Percentiles rank a stretch among this genome's conserved stretches.
Evolutionary conservation across 2,113 vertebrate genomes (phyloP).

Genomic region (Rhinolophus sinicus): DNA sequence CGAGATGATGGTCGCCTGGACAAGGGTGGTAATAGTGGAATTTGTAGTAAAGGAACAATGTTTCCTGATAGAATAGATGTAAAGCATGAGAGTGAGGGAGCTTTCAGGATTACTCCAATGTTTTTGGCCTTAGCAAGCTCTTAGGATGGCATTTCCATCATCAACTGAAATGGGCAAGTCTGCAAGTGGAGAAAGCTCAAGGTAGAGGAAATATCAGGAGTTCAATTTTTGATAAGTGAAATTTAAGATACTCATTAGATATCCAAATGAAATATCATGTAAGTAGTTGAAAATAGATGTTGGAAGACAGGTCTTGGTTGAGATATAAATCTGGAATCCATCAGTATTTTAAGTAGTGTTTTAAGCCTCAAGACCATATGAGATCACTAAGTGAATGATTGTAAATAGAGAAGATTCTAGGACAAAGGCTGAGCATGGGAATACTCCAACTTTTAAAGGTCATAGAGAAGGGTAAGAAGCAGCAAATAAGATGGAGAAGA

Average conservation of each 20-base stretch:
- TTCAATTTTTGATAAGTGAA: neutral
- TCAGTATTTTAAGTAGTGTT: neutral
- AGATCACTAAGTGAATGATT: neutral
- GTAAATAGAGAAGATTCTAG: neutral
- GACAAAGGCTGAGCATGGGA: neutral
- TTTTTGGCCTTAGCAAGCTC: neutral
- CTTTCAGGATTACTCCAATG: neutral
- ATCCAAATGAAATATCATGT: neutral
- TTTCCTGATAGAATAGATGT: neutral
- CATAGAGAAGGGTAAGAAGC: neutral
- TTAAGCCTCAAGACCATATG: neutral
- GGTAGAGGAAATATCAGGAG: neutral
- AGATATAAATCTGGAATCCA: neutral
- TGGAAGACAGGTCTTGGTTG: neutral
- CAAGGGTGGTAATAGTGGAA: neutral
- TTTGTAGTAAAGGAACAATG: neutral
- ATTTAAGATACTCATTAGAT: neutral
- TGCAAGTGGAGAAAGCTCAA: neutral
- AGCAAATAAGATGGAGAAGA: neutral
- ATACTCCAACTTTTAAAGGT: neutral
- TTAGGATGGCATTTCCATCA: neutral
- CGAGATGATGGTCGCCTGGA: neutral
- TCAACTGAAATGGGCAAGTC: neutral
- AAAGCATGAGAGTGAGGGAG: neutral
- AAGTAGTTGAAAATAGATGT: constrained; percentile 1